These are phyloP conservation scores for Struthidea cinerea DNA, from an alignment of 2,113 vertebrate species.

Conservation along the genomic window DNA sequence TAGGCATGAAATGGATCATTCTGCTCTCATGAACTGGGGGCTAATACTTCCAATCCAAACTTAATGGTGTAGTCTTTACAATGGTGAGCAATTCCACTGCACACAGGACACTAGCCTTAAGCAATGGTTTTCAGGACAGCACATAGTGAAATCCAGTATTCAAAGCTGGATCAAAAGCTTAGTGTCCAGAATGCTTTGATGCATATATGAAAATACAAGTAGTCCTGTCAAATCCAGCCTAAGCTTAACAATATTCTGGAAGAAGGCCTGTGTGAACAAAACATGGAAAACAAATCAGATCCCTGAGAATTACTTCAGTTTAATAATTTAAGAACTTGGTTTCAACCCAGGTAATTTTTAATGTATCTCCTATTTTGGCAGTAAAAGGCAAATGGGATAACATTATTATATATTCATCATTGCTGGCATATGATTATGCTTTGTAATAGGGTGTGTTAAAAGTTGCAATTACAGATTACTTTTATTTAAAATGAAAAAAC, in stretches of 20 bases:
- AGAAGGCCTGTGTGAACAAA: neutral
- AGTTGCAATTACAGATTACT: neutral
- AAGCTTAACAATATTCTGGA: neutral
- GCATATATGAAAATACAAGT: neutral
- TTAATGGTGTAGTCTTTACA: neutral
- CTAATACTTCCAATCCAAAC: neutral
- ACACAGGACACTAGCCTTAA: neutral
- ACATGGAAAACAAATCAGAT: neutral
- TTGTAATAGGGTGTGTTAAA: neutral
- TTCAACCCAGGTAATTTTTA: neutral
- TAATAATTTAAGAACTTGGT: neutral
- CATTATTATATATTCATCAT: neutral
- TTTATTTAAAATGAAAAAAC: slow-evolving; percentile 12
- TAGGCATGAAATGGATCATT: neutral
- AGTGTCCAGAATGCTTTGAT: neutral
- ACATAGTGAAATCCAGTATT: neutral
- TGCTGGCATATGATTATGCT: neutral
- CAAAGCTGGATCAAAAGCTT: neutral
- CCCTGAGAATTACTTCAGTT: neutral
- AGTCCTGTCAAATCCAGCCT: neutral
- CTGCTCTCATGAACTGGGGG: neutral
- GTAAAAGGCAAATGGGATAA: neutral
- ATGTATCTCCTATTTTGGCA: neutral
- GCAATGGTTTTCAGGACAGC: neutral
- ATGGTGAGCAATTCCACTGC: neutral